A percentile compares a stretch with the other conserved stretches of the same genome.
Evolutionary conservation across 2,797 vertebrate genomes (phyloP).

Genomic region (Notamacropus eugenii): DNA sequence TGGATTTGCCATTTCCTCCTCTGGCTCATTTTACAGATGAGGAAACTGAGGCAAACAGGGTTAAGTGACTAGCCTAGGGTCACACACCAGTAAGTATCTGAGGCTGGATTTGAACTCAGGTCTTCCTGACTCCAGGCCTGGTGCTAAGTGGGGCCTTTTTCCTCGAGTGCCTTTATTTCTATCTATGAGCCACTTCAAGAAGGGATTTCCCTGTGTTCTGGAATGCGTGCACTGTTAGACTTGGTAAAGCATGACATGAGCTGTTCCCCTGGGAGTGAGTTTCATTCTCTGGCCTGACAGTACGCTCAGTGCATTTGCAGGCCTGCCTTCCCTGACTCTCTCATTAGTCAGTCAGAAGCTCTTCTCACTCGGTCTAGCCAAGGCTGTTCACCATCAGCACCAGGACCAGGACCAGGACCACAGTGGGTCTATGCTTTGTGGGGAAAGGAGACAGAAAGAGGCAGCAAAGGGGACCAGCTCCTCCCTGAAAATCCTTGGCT

Average conservation of each 20-base stretch:
- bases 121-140: not conserved
- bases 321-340: not conserved
- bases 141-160: not conserved
- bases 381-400: not conserved
- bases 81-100: not conserved
- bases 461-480: not conserved
- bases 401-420: not conserved
- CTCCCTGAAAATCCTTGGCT: conserved; percentile 5
- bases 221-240: conserved; percentile 33
- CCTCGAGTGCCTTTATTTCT: conserved; percentile 36
- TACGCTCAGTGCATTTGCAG: not conserved
- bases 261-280: conserved; percentile 11
- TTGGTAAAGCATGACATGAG: conserved; percentile 10
- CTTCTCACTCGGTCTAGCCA: conserved; percentile 1
- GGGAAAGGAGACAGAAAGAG: not conserved
- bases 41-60: not conserved
- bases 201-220: conserved; percentile 44
- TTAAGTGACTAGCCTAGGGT: not conserved
- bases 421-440: not conserved
- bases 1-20: not conserved
- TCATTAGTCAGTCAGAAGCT: not conserved
- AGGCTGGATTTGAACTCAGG: not conserved
- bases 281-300: not conserved
- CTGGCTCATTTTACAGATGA: not conserved
- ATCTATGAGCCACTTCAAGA: conserved; percentile 51